Conservation (phyloP, 1,140 invertebrate species). For the Octopus sinensis region DNA sequence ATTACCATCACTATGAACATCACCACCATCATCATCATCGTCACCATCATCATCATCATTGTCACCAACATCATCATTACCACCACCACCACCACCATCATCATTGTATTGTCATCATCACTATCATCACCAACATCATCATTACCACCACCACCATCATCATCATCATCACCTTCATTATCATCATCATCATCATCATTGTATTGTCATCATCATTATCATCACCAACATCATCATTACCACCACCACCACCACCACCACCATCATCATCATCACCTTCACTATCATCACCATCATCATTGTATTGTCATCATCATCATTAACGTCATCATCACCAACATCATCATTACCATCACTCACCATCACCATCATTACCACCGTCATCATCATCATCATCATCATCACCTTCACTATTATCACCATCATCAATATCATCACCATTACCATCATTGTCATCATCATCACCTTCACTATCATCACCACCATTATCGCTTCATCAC, state of each 20-base stretch:
- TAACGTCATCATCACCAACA: not conserved
- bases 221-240: not conserved
- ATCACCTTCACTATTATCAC: not conserved
- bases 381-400: not conserved
- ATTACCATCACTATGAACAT: too few species aligned
- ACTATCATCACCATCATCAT: too few species aligned
- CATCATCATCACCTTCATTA: not conserved
- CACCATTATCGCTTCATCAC: too few species aligned
- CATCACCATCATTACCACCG: slow-evolving; percentile 9
- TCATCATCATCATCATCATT: not conserved
- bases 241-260: not conserved
- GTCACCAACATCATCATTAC: too few species aligned
- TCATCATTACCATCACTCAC: not conserved
- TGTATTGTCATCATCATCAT: not conserved
- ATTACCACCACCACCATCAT: not conserved
- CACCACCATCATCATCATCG: too few species aligned
- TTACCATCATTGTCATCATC: not conserved
- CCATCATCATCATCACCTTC: too few species aligned
- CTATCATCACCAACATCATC: not conserved
- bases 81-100: not conserved
- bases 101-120: not conserved
- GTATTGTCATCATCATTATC: not conserved
- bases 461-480: not conserved
- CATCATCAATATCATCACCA: not conserved
- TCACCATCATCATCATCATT: too few species aligned